These are phyloP conservation scores for Marmota flaviventris DNA, from an alignment of 2,113 vertebrate species.

Conservation along the genomic window DNA sequence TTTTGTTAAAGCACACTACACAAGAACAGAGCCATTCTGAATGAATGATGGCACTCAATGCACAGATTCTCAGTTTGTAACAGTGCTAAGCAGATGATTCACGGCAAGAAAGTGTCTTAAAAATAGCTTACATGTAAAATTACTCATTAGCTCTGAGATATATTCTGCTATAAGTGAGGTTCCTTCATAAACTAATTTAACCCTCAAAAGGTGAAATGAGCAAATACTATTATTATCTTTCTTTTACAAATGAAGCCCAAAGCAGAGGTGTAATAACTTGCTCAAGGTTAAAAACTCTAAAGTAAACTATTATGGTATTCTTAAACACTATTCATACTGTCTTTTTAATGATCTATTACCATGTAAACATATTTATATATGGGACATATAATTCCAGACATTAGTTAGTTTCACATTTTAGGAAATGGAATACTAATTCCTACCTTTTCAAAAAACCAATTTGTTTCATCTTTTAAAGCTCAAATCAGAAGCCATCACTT, in stretches of 20 bases:
- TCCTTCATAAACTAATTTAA: background rate
- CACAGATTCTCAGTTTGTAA: background rate
- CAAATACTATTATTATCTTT: background rate
- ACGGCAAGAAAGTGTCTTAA: background rate
- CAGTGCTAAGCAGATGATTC: background rate
- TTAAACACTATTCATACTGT: background rate
- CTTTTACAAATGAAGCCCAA: background rate
- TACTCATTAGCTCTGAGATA: background rate
- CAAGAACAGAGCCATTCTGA: background rate
- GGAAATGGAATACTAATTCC: background rate
- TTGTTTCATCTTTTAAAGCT: background rate
- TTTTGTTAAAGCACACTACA: background rate
- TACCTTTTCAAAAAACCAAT: background rate
- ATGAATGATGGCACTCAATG: background rate
- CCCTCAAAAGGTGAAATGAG: background rate
- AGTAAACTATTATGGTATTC: background rate
- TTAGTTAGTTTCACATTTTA: background rate
- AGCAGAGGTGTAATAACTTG: background rate
- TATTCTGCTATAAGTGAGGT: background rate
- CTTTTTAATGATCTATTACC: background rate
- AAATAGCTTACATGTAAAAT: background rate
- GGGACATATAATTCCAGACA: background rate
- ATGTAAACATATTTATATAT: background rate
- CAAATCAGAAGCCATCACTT: background rate
- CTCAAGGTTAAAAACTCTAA: background rate